Evolutionary conservation across 1,140 invertebrate species (phyloP), one percentile per base, ranked within the genome.

Genomic region (Cydia strobilella): DNA sequence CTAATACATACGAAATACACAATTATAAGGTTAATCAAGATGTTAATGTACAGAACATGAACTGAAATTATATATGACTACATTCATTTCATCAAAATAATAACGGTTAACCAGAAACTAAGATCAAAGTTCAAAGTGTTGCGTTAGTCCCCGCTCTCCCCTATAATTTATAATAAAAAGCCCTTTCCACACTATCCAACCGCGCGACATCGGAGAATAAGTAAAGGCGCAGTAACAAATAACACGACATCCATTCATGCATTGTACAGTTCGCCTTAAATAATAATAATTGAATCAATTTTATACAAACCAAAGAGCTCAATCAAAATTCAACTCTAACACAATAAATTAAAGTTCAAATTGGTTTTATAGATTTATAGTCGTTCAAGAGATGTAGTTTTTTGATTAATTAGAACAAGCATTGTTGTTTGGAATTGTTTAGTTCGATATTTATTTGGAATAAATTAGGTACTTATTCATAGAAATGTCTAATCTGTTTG

Each of bases 261-360:
- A 84, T 88, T 89, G 86, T 89, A 84, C 80, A 79, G 74, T 79
- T 81, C 81, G 79, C 84, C 86, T 85, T 87, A 88, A 88, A 89
- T 86, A 87, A 88, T 90, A 90, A 88, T 90, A 90, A 90, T 86
- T 86, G 86, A 90, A 85, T 82, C 86, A 84, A 88, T 87, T 82
- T 74, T 75, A 78, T 78, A 82, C 77, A 75, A 77, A 80, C 80
- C 76, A 79, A 66, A 63, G 74, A 66, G 15, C 7, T 10, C n/a
- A 69, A 39, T n/a, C 6, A n/a, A 35, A 35, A 27, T 6, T n/a
- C 0, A 18, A 69, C 65, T 69, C 6, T 69, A 39, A 18, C n/a
- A 25, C n/a, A 39, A 15, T n/a, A 6, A 1, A 6, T 18, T 69
- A 69, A 39, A 18, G 25, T 42, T 69, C 2, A 35, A 35, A 69